phyloP scores from a whole-genome alignment of 2,888 invertebrate species.

The Tortricodes alternella region DNA sequence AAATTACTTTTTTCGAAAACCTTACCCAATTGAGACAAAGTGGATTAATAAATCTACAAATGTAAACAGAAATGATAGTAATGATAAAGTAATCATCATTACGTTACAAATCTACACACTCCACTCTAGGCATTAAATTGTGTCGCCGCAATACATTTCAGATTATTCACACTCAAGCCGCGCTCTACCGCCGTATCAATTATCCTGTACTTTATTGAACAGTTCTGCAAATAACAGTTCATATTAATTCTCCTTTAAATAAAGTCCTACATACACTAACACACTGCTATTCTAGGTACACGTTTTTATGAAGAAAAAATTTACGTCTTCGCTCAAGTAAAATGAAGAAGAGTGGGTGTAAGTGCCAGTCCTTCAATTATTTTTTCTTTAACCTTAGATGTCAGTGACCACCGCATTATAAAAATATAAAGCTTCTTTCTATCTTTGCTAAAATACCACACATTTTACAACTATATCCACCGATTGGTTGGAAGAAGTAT shows the following conservation, averaged over 20 bases:
- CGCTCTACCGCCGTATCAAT: constrained; percentile 19
- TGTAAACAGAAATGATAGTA: constrained; percentile 17
- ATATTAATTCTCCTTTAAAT: constrained; percentile 7
- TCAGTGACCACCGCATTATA: too few species aligned
- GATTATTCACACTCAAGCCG: constrained; percentile 27
- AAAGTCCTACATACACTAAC: constrained; percentile 36
- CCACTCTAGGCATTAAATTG: constrained; percentile 22
- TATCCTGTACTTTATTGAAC: constrained; percentile 20
- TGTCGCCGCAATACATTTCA: constrained; percentile 26
- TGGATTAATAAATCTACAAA: constrained; percentile 18
- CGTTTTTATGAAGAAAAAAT: constrained; percentile 51
- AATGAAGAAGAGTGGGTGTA: too few species aligned
- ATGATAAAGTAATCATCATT: constrained; percentile 28
- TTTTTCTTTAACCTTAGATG: too few species aligned
- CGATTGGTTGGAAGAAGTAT: constrained; percentile 12
- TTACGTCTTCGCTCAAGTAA: constrained; percentile 41
- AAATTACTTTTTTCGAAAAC: neutral
- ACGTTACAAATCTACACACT: constrained; percentile 22
- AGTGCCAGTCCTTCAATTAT: too few species aligned
- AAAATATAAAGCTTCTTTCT: too few species aligned
- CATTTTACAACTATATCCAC: constrained; percentile 21
- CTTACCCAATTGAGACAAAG: too few species aligned
- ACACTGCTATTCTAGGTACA: too few species aligned
- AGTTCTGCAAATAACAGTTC: constrained; percentile 23
- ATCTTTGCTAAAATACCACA: constrained; percentile 14